phyloP scores from a whole-genome alignment of 2,113 vertebrate species.

The Gymnobelideus leadbeateri region DNA sequence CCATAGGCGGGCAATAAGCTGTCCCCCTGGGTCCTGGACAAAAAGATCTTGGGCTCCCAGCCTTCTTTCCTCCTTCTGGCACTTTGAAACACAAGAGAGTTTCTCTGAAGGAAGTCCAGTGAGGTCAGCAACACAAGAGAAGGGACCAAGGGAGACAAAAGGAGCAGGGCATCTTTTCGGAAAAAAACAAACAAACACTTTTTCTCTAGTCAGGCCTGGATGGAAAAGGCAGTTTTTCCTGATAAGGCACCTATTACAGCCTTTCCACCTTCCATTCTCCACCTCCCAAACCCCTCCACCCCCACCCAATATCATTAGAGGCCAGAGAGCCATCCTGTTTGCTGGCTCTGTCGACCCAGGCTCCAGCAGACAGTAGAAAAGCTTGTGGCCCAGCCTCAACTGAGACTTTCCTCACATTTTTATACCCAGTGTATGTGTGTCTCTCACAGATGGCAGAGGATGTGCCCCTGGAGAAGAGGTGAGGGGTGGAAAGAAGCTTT shows the following conservation, averaged over 20 bases:
- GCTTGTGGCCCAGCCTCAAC: neutral
- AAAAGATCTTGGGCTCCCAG: neutral
- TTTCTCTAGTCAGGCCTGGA: neutral
- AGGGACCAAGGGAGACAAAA: neutral
- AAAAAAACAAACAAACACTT: neutral
- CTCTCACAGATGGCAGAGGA: neutral
- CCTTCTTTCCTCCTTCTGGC: neutral
- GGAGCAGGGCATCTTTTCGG: neutral
- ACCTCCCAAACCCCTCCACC: neutral
- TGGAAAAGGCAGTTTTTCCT: neutral
- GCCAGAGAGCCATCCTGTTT: neutral
- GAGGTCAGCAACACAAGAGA: neutral
- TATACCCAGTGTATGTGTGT: neutral
- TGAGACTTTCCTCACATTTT: neutral
- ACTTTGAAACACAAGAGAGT: neutral
- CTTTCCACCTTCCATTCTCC: neutral
- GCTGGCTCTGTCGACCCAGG: neutral
- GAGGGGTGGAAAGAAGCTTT: neutral
- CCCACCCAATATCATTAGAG: neutral
- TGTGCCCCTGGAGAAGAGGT: neutral
- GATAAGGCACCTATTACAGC: neutral
- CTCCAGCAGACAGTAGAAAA: neutral
- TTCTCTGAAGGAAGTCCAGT: neutral
- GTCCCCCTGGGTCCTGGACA: neutral
- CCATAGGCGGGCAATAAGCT: neutral